Conservation (phyloP, 2,888 invertebrate genomes). For the Tetanocera ferruginea region DNA sequence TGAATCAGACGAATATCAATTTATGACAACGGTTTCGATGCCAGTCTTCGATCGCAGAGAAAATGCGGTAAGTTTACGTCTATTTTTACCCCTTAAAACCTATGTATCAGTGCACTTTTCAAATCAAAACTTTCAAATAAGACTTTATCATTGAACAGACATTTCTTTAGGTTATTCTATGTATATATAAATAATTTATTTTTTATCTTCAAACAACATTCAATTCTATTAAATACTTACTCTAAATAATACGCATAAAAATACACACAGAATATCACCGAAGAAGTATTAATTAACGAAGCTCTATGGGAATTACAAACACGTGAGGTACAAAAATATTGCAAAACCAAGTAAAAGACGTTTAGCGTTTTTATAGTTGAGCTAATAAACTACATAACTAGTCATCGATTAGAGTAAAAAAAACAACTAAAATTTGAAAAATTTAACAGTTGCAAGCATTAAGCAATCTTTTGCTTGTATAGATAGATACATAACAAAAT, state of each 20-base stretch:
- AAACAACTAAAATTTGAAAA: conserved; percentile 20
- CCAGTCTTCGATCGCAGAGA: conserved; percentile 92
- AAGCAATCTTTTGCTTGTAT: conserved; percentile 7
- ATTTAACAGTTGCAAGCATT: conserved; percentile 9
- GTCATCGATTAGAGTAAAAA: conserved; percentile 46
- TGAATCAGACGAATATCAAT: conserved; percentile 76
- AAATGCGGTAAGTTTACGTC: conserved; percentile 79
- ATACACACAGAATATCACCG: conserved; percentile 86
- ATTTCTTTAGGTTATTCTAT: conserved; percentile 13
- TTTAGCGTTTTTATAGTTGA: conserved; percentile 46
- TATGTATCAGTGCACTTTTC: background rate
- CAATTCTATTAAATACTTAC: conserved; percentile 39
- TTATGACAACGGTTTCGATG: conserved; percentile 94
- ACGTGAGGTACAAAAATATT: conserved; percentile 83
- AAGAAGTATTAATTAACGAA: conserved; percentile 95
- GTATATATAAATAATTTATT: conserved; percentile 24
- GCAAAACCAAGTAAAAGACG: conserved; percentile 22
- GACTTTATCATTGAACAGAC: background rate
- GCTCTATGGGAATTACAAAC: conserved; percentile 93
- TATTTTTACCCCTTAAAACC: background rate
- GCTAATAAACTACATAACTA: conserved; percentile 48
- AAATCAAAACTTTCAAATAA: conserved; percentile 3
- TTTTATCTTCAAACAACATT: conserved; percentile 36
- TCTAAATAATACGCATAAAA: conserved; percentile 67
- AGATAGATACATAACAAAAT: conserved; percentile 16